Evolutionary conservation across 2,888 invertebrate genomes (phyloP), one percentile per base, ranked within the genome.

Genomic region (Caenorhabditis sp.): DNA sequence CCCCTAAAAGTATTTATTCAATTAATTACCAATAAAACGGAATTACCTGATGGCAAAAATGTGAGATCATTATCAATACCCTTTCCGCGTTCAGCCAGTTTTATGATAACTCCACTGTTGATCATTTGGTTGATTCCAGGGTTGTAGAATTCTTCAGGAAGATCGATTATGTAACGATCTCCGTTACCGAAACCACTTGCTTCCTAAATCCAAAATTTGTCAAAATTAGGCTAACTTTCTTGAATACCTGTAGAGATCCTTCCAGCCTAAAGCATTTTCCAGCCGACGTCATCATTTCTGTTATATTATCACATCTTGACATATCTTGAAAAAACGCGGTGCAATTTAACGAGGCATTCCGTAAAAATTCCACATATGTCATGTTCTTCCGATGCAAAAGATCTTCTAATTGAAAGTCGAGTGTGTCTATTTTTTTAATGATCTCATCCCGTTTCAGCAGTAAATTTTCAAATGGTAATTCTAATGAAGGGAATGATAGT

Each of bases 41-140:
- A 40, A 18, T 40, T 70, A 86, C 87, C 89, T 44, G 85, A 55
- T 2, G 88, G 88, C 18, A 89, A 55, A 67, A 88, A 89, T 28
- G 84, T 88, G 40, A 88, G 58, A 82, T 85, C 89, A 64, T 83
- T 85, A 76, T 85, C 88, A 58, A 88, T 85, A 56, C 88, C 89
- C 20, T 80, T 87, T 0, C 82, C 85, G 8, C 68, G 65, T 40
- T 87, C 89, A 5, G 87, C 90, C 15, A 91, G 67, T 62, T 91
- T 91, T 8, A 91, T 82, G 6, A 84, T 84, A 11, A 91, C 84
- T 24, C 91, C 91, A 74, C 90, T 88, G 77, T 88, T 89, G 11
- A 87, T 83, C 79, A 89, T 85, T 61, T 91, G 89, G 71, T 88
- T 88, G 20, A 83, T 71, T 20, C 85, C 80, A 13, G 87, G 85